Evolutionary conservation across 2,888 invertebrate genomes (phyloP).

Genomic region (Geophilus truncorum): DNA sequence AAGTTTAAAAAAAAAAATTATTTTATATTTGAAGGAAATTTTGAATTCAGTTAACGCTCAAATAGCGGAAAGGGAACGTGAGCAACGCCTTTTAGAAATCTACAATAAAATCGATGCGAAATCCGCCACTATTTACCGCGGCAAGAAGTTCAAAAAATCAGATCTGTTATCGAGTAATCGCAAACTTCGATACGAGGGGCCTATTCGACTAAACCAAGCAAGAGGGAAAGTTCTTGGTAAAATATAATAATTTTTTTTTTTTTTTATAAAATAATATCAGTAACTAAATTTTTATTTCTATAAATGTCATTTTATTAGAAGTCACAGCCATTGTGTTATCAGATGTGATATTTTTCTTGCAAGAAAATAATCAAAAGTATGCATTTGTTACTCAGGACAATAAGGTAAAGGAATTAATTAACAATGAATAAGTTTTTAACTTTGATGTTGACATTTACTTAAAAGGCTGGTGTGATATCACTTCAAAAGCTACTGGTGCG

Average conservation of each 20-base stretch:
- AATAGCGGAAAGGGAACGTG: conserved; percentile 85
- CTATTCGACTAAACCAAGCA: conserved; percentile 83
- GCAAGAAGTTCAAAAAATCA: conserved; percentile 86
- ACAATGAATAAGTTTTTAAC: neutral
- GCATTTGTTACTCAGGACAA: conserved; percentile 79
- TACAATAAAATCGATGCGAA: conserved; percentile 89
- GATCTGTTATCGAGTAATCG: conserved; percentile 79
- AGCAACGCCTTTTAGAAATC: conserved; percentile 83
- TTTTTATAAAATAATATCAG: too few species aligned
- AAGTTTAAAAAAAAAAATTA: too few species aligned
- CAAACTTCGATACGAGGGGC: conserved; percentile 75
- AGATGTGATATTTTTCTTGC: conserved; percentile 84
- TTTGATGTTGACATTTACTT: conserved; percentile 38
- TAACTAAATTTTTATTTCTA: neutral
- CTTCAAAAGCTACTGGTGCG: conserved; percentile 84
- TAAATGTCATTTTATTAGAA: conserved; percentile 53
- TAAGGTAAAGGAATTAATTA: conserved; percentile 60
- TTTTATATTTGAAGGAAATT: conserved; percentile 59
- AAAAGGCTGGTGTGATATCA: conserved; percentile 83
- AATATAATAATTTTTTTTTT: neutral
- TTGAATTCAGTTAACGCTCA: conserved; percentile 85
- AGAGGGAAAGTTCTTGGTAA: conserved; percentile 71
- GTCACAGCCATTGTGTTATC: conserved; percentile 83
- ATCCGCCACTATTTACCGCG: conserved; percentile 66
- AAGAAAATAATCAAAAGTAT: conserved; percentile 88